Evolutionary conservation across 2,113 vertebrate genomes (phyloP).

Genomic region (Mastomys natalensis): DNA sequence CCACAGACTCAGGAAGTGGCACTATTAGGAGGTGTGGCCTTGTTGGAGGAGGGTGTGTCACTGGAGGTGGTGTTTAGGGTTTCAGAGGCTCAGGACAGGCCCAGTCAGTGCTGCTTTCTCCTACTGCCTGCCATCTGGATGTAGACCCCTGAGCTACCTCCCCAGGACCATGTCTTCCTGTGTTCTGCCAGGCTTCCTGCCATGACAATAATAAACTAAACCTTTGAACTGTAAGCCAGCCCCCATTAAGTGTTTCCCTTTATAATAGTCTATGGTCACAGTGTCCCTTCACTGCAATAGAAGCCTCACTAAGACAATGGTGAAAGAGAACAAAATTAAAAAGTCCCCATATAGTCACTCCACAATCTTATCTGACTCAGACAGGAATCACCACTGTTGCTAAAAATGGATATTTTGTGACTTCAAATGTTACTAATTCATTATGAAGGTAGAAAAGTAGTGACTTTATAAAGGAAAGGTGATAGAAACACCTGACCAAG

Average conservation of each 20-base stretch:
- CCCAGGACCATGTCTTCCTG: neutral
- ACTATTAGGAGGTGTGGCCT: neutral
- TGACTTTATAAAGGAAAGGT: constrained; percentile 26
- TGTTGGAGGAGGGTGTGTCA: neutral
- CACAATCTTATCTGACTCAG: constrained; percentile 29
- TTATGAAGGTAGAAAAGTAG: neutral
- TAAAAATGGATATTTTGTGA: neutral
- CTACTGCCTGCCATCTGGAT: neutral
- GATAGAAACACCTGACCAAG: neutral
- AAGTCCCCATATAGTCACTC: constrained; percentile 7
- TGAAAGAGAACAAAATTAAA: constrained; percentile 27
- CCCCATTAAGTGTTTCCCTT: neutral
- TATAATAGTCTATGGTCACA: neutral
- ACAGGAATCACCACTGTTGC: neutral
- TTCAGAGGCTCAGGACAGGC: neutral
- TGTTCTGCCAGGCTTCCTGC: neutral
- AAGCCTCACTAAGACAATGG: neutral
- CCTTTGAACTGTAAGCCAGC: neutral
- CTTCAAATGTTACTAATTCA: constrained; percentile 38
- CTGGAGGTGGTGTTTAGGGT: neutral
- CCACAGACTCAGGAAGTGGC: neutral
- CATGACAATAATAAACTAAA: neutral
- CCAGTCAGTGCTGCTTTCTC: neutral
- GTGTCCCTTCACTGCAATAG: neutral
- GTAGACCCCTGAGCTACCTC: neutral